A percentile compares a stretch with the other conserved stretches of the same genome.
These are phyloP conservation scores for Drosophila bifasciata DNA, from an alignment of 1,140 invertebrate species.

Conservation along the genomic window DNA sequence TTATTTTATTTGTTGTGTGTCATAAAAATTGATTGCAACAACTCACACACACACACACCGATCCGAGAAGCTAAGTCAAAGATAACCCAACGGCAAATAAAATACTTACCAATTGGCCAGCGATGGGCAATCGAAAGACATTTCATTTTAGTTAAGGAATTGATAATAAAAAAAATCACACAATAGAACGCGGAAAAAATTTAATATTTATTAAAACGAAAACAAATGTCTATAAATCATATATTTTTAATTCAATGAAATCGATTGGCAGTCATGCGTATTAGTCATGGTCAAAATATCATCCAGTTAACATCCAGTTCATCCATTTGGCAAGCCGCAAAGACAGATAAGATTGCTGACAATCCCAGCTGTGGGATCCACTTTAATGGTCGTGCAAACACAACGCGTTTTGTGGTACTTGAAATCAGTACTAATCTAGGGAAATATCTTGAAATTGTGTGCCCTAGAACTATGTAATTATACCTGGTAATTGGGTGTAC, in stretches of 20 bases:
- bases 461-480: conserved; percentile 32
- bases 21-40: conserved; percentile 40
- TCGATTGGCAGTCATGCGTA: too few relatives aligned
- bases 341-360: conserved; percentile 27
- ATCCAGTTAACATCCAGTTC: neutral
- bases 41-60: conserved; percentile 1
- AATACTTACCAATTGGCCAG: conserved; percentile 30
- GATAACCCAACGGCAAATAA: conserved; percentile 30
- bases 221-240: conserved; percentile 46
- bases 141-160: conserved; percentile 8
- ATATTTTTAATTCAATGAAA: conserved; percentile 39
- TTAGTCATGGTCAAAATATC: conserved; percentile 16
- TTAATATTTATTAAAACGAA: conserved; percentile 24
- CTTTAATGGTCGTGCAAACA: conserved; percentile 27
- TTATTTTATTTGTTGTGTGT: conserved; percentile 3
- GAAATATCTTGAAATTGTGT: conserved; percentile 35
- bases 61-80: conserved; percentile 19
- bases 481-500: too few relatives aligned
- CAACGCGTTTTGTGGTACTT: conserved; percentile 11
- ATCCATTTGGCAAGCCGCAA: conserved; percentile 6
- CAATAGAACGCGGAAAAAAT: neutral
- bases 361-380: too few relatives aligned
- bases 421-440: conserved; percentile 30
- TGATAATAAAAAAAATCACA: conserved; percentile 13
- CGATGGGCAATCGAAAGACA: conserved; percentile 31